Evolutionary conservation across 23 tunicate genomes (phyloP), one percentile per base, ranked within the genome.

Genomic region (Ascidia mentula): DNA sequence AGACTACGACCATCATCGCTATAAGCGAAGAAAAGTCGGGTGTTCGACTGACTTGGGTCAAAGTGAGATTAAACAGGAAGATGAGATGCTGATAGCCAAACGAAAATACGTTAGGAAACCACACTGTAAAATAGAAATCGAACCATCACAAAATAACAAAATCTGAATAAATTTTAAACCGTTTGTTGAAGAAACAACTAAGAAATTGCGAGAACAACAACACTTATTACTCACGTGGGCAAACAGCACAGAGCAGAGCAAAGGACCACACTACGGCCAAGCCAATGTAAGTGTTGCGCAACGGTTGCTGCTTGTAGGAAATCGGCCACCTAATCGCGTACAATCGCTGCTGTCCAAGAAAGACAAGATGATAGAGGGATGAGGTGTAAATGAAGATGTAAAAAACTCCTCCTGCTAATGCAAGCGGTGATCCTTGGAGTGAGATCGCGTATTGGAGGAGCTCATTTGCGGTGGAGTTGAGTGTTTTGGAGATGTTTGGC

Each of bases 371-470:
- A 20, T 70, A 70, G 5, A 70, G 39, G 18, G 74, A 70, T 32
- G 74, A 35, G 8, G 74, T 34, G 13, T 70, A 70, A 36, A 34
- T 34, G 13, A 70, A 36, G 38, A 70, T 32, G 74, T 32, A 70
- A 7, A 70, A 31, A 1, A 70, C 38, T 70, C 74, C 74, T 34
- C 74, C 74, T 30, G 74, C 37, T 30, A 31, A 34, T 30, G 74
- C 74, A 22, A 28, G 74, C 4, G 74, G 74, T 32, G 74, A 70
- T 34, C 74, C 74, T 34, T 34, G 74, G 65, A 53, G 65, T 53
- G 65, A 26, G 13, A 53, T 53, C 65, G 65, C 65, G 13, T 53
- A 20, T 6, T 20, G 65, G 65, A 53, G 65, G 65, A 53, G 28
- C 24, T 53, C 28, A 20, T 53, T 26, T 26, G 65, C 65, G 65